phyloP scores from a whole-genome alignment of 2,888 invertebrate species.

The Cetonia aurata region DNA sequence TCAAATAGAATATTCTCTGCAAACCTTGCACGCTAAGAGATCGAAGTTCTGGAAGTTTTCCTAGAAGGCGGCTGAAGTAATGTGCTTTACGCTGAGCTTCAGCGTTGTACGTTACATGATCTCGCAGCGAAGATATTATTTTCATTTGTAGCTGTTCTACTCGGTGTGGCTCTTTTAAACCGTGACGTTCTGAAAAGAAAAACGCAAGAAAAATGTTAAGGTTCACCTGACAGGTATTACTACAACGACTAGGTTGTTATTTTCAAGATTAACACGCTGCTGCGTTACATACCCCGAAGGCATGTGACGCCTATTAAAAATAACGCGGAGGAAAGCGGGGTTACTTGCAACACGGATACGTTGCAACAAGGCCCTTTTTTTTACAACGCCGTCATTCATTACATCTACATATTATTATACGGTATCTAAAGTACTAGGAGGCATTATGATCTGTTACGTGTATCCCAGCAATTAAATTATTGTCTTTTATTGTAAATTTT shows the following conservation, averaged over 20 bases:
- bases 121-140: conserved; percentile 93
- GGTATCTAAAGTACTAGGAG: background rate
- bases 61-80: conserved; percentile 92
- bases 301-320: conserved; percentile 27
- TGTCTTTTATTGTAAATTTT: too few relatives aligned
- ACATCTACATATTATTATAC: conserved; percentile 5
- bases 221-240: conserved; percentile 26
- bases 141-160: conserved; percentile 97
- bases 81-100: conserved; percentile 91
- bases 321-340: conserved; percentile 13
- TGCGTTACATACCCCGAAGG: conserved; percentile 24
- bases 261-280: conserved; percentile 25
- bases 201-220: conserved; percentile 40
- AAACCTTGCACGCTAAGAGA: conserved; percentile 94
- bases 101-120: conserved; percentile 94
- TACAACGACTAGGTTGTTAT: conserved; percentile 8
- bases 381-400: conserved; percentile 1
- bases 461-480: too few relatives aligned
- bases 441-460: conserved; percentile 1
- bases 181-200: conserved; percentile 83
- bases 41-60: conserved; percentile 92
- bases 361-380: conserved; percentile 26
- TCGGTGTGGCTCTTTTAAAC: conserved; percentile 89
- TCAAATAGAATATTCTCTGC: conserved; percentile 94
- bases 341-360: conserved; percentile 24